Evolutionary conservation across 2,888 invertebrate genomes (phyloP).

Genomic region (Yponomeuta plumbellus): DNA sequence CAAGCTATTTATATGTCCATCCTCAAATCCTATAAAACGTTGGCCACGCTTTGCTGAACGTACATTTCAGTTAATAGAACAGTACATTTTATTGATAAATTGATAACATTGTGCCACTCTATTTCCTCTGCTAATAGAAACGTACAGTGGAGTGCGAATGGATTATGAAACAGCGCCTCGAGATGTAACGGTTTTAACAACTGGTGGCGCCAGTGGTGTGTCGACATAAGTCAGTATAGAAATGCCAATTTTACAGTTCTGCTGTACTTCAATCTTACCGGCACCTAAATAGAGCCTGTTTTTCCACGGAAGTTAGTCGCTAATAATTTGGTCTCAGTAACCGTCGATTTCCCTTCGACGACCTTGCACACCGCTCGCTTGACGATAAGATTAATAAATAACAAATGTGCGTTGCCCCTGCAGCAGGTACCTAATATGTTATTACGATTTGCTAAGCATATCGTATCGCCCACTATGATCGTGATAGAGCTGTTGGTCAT

Average conservation of each 20-base stretch:
- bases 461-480: slow-evolving; percentile 17
- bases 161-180: slow-evolving; percentile 53
- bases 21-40: slow-evolving; percentile 19
- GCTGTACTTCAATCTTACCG: neutral
- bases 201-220: slow-evolving; percentile 44
- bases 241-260: slow-evolving; percentile 29
- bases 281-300: slow-evolving; percentile 8
- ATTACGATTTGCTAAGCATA: neutral
- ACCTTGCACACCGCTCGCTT: slow-evolving; percentile 58
- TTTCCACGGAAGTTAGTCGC: neutral
- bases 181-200: slow-evolving; percentile 52
- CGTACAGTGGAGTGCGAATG: slow-evolving; percentile 33
- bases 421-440: slow-evolving; percentile 17
- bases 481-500: slow-evolving; percentile 17
- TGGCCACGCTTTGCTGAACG: slow-evolving; percentile 6
- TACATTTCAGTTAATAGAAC: slow-evolving; percentile 1
- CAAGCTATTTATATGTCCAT: slow-evolving; percentile 25
- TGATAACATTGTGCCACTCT: slow-evolving; percentile 25
- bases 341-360: slow-evolving; percentile 66
- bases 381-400: slow-evolving; percentile 45
- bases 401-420: slow-evolving; percentile 31
- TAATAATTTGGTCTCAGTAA: neutral
- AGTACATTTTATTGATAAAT: slow-evolving; percentile 6
- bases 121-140: slow-evolving; percentile 42
- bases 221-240: slow-evolving; percentile 40